Evolutionary conservation across 2,113 vertebrate genomes (phyloP), one percentile per base, ranked within the genome.

Genomic region (Hoplias malabaricus): DNA sequence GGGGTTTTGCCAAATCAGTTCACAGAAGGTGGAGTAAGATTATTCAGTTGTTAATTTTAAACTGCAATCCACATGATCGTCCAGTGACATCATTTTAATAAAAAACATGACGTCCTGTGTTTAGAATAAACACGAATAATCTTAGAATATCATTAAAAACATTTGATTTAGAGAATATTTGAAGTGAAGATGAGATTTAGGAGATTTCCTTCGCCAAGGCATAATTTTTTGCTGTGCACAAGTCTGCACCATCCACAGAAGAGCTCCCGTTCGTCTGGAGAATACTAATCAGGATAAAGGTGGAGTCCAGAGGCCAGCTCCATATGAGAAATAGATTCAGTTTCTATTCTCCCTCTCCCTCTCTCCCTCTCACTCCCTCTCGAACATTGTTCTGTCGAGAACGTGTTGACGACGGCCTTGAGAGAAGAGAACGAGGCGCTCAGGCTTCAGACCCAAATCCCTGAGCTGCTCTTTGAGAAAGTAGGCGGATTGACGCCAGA

Each of bases 401-500:
- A 31, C 23, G 16, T 21, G 33, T 33, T 54, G 8, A 19, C 14
- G 14, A 23, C 31, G 12, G 61, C 42, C 38, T 68, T 59, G 73
- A 77, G 53, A 33, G 67, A 34, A 69, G 27, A 14, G 54, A 78
- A 40, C 31, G 21, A 13, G 31, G 3, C 61, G 57, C 38, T n/a
- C 57, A 6, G 13, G 27, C 59, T 70, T 56, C 12, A 66, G 40
- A 27, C 1, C 29, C 23, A 69, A 78, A 76, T 70, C 25, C 73
- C 59, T 66, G 40, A 25, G 31, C 63, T 75, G 56, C 23, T 50
- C 34, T 36, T 27, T 23, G 70, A 38, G 40, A 57, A 73, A 42
- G 53, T 69, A 3, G 34, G 73, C 84, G 79, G 71, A 81, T 77
- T 81, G 85, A 87, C 56, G 83, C n/a, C 23, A 69, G 62, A 77